These are phyloP conservation scores for Pteronura brasiliensis DNA, from an alignment of 2,113 vertebrate species.

Conservation along the genomic window DNA sequence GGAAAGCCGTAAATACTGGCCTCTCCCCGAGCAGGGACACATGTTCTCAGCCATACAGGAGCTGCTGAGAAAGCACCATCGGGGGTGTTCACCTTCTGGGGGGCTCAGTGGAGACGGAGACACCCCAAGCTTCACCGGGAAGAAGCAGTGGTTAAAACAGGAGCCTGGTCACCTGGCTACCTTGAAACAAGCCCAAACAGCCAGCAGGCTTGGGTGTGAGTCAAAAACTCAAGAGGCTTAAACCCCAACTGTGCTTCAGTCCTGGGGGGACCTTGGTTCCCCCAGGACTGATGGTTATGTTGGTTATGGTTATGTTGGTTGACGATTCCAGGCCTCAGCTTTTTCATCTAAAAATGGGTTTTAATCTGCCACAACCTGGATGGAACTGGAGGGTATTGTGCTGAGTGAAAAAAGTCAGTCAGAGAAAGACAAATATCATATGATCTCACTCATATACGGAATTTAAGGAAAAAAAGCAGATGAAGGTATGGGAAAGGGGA, in stretches of 20 bases:
- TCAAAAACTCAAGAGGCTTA: not conserved
- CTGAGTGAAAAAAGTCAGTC: not conserved
- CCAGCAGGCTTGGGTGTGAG: not conserved
- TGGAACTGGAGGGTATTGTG: not conserved
- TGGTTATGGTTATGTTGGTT: not conserved
- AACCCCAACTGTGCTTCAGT: not conserved
- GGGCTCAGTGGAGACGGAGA: conserved; percentile 7
- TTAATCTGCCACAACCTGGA: not conserved
- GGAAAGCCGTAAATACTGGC: conserved; percentile 86
- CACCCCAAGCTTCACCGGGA: conserved; percentile 45
- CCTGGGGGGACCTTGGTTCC: too few relatives aligned
- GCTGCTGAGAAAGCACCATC: conserved; percentile 76
- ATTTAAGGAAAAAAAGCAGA: too few relatives aligned
- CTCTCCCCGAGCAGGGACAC: conserved; percentile 80
- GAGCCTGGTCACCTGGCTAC: not conserved
- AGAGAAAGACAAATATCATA: not conserved
- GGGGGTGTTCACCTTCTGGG: conserved; percentile 74
- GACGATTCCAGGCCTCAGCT: not conserved
- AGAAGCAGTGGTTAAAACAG: not conserved
- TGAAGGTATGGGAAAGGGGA: too few relatives aligned
- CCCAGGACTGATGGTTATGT: too few relatives aligned
- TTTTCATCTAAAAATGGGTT: not conserved
- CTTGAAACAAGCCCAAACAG: not conserved
- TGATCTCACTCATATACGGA: not conserved
- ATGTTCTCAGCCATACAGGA: conserved; percentile 84